phyloP scores from a whole-genome alignment of 2,113 vertebrate species.

The Eleginops maclovinus region DNA sequence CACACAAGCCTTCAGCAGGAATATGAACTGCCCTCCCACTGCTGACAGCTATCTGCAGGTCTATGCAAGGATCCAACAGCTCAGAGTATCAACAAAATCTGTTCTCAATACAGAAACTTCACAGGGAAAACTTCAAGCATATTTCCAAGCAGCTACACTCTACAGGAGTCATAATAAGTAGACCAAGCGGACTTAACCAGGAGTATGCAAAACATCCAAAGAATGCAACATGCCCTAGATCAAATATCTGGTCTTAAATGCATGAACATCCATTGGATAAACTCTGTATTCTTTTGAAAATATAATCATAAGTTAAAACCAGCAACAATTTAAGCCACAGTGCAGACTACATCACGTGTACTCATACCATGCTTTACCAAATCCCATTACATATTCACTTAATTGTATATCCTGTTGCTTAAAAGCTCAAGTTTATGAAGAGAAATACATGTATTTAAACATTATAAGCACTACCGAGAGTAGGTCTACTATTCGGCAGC shows the following conservation, averaged over 20 bases:
- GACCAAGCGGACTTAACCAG: background rate
- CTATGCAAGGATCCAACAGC: background rate
- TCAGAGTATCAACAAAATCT: background rate
- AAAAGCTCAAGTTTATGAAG: accelerated
- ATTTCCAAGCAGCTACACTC: background rate
- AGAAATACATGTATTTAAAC: background rate
- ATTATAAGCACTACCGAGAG: background rate
- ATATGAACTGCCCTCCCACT: background rate
- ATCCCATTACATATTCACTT: background rate
- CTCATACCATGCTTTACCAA: background rate
- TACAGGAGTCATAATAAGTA: too few relatives aligned
- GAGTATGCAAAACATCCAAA: background rate
- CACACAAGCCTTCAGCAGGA: background rate
- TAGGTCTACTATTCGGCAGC: background rate
- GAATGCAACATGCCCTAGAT: background rate
- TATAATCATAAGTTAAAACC: background rate
- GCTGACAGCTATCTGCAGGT: background rate
- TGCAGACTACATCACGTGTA: background rate
- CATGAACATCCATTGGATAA: background rate
- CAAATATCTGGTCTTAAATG: background rate
- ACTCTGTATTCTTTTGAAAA: background rate
- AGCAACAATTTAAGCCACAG: background rate
- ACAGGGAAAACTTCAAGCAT: background rate
- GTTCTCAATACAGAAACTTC: background rate
- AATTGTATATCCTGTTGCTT: background rate